Evolutionary conservation across 2,888 invertebrate species (phyloP), one percentile per base, ranked within the genome.

Genomic region (Lasioglossum marginatum): DNA sequence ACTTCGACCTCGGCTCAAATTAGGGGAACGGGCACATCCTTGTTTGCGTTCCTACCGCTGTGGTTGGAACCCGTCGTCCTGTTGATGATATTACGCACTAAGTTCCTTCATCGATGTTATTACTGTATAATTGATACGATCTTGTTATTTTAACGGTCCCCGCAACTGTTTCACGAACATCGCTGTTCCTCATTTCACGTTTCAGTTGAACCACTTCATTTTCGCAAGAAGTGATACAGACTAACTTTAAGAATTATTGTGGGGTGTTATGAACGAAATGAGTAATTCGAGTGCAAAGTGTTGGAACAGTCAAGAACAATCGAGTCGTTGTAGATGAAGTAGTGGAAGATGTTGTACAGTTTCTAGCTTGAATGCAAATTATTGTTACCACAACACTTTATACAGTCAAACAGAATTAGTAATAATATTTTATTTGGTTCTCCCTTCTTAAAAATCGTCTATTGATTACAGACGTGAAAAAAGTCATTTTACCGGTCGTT

Each of bases 91-190:
- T 40, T 70, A 70, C 40, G 37, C n/a, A 0, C n/a, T 14, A 40
- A 70, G 70, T 70, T 40, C n/a, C 70, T 0, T 23, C 23, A 4
- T 14, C 70, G 40, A 40, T 70, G n/a, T 70, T 70, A 70, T 70
- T 70, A 40, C 70, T 70, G 70, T 70, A 70, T 37, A 70, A 70
- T 40, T 40, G 37, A 70, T 40, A 70, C n/a, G 37, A 40, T 40
- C 70, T 37, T 70, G n/a, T 40, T 34, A 12, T 68, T 37, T 2
- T n/a, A 40, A 68, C 37, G 34, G 12, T 23, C 8, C 19, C 1
- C 23, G 23, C 37, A 10, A 52, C 8, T 23, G 60, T 27, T 60
- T 60, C 14, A 5, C 60, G 60, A 12, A 27, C 14, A 37, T 23
- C 19, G 10, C 19, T 37, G 23, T 23, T 2, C 66, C 34, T 1